Evolutionary conservation across 1,140 invertebrate species (phyloP).

Genomic region (Drosophila tropicalis): DNA sequence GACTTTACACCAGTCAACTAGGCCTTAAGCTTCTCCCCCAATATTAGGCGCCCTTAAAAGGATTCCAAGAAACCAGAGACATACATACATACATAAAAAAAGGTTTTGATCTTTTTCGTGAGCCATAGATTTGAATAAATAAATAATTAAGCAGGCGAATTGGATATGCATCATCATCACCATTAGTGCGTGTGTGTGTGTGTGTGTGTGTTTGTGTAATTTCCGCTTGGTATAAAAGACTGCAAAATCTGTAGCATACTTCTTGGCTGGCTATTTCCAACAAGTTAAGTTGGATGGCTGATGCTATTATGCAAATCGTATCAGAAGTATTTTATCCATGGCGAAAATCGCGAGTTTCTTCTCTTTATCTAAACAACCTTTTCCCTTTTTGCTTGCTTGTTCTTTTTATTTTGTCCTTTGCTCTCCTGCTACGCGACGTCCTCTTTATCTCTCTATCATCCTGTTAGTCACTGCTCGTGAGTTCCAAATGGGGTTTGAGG

Average conservation of each 20-base stretch:
- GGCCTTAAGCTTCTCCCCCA: conserved; percentile 13
- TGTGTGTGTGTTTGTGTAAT: conserved; percentile 16
- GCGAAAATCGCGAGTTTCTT: conserved; percentile 9
- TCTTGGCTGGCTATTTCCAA: conserved; percentile 17
- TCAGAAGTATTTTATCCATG: conserved; percentile 45
- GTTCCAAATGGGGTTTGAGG: neutral
- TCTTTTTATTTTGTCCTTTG: conserved; percentile 14
- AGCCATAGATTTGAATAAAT: conserved; percentile 65
- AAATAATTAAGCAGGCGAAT: conserved; percentile 62
- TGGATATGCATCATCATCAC: conserved; percentile 10
- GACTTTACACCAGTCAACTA: neutral
- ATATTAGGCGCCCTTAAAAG: conserved; percentile 22
- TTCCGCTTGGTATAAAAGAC: conserved; percentile 14
- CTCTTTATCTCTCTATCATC: neutral
- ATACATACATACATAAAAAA: neutral
- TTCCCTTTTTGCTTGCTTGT: conserved; percentile 6
- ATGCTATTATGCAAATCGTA: conserved; percentile 44
- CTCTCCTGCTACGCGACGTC: neutral
- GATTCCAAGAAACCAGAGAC: neutral
- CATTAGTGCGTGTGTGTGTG: neutral
- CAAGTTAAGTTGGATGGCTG: neutral
- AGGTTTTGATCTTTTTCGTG: conserved; percentile 51
- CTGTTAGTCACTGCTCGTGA: neutral
- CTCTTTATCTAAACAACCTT: neutral
- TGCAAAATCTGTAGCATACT: conserved; percentile 28